A percentile compares a stretch with the other conserved stretches of the same genome.
Evolutionary conservation across 64 coral and sea anemone species (phyloP).

Genomic region (Orbicella faveolata): DNA sequence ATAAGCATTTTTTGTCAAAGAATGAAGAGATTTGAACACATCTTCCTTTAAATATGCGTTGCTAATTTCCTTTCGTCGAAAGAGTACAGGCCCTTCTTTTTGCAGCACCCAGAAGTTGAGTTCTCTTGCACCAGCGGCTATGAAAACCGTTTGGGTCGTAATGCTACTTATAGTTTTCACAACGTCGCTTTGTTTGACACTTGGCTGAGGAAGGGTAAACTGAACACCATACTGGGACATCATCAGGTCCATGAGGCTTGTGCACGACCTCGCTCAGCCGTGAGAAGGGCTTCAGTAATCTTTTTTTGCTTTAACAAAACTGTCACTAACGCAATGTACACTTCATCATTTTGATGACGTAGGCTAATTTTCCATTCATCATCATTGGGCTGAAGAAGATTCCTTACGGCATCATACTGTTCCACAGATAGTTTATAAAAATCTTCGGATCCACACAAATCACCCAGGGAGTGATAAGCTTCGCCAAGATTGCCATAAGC

Average conservation of each 20-base stretch:
- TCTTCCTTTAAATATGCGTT: not conserved
- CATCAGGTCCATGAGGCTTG: slow-evolving; percentile 53
- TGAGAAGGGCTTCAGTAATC: slow-evolving; percentile 19
- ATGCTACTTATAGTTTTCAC: not conserved
- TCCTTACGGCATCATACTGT: not conserved
- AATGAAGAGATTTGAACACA: too few relatives aligned
- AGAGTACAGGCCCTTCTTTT: not conserved
- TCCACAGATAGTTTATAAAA: not conserved
- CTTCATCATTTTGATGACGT: not conserved
- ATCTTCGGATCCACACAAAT: not conserved
- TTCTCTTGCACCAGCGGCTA: not conserved
- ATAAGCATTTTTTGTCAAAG: too few relatives aligned
- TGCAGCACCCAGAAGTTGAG: not conserved
- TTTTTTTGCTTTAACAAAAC: not conserved
- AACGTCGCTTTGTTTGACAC: not conserved
- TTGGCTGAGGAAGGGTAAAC: not conserved
- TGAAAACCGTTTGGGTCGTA: not conserved
- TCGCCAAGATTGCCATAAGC: not conserved
- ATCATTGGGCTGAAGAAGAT: not conserved
- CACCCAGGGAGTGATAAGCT: not conserved
- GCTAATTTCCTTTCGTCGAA: not conserved
- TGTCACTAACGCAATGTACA: not conserved
- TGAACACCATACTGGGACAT: not conserved
- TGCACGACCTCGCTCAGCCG: slow-evolving; percentile 20
- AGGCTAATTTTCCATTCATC: slow-evolving; percentile 12